These are phyloP conservation scores for Hermaeophaga mercurialis DNA, from an alignment of 2,888 invertebrate species.

Conservation along the genomic window DNA sequence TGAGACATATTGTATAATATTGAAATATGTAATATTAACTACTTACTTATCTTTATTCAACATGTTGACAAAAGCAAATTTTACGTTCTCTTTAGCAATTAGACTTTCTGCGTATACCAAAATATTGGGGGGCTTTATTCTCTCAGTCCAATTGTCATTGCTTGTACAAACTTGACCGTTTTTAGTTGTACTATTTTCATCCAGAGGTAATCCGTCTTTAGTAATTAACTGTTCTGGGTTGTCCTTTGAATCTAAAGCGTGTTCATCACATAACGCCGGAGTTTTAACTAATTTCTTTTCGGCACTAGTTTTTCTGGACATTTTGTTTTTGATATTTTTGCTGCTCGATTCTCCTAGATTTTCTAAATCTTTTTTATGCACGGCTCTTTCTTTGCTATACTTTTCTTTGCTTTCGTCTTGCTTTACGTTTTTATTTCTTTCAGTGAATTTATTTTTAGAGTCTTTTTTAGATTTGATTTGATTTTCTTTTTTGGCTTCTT, in stretches of 20 bases:
- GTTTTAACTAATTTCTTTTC: conserved; percentile 43
- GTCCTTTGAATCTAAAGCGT: conserved; percentile 27
- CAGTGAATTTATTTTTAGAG: background rate
- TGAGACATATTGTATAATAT: too few relatives aligned
- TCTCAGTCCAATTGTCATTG: conserved; percentile 9
- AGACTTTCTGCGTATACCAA: conserved; percentile 81
- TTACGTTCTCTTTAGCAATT: conserved; percentile 75
- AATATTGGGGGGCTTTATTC: conserved; percentile 75
- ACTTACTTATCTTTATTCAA: conserved; percentile 74
- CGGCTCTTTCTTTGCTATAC: conserved; percentile 28
- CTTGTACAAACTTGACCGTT: conserved; percentile 17
- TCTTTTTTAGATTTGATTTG: conserved; percentile 17
- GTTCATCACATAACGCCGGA: conserved; percentile 38
- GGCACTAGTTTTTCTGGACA: conserved; percentile 36
- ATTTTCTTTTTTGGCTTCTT: conserved; percentile 19
- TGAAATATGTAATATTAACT: too few relatives aligned
- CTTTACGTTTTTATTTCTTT: background rate
- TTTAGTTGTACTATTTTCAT: conserved; percentile 18
- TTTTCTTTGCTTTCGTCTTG: conserved; percentile 25
- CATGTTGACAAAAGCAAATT: conserved; percentile 69
- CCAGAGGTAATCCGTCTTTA: background rate
- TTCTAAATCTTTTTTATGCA: conserved; percentile 17
- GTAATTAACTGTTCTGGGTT: background rate
- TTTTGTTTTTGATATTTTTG: conserved; percentile 12
- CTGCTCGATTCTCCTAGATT: conserved; percentile 11